Conservation (phyloP, 2,797 vertebrate genomes). For the Octomys mimax region DNA sequence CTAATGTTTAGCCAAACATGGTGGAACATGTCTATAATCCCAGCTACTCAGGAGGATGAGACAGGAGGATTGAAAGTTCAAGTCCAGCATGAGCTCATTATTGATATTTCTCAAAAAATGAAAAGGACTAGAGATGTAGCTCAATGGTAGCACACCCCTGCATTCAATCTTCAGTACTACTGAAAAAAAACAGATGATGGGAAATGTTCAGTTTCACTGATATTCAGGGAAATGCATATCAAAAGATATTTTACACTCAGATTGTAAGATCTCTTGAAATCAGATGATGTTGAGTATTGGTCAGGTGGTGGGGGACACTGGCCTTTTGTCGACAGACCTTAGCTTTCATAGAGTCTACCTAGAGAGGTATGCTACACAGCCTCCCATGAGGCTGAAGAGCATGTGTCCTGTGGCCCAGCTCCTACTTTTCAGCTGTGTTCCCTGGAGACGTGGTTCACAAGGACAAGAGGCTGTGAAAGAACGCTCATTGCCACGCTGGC, state of each 20-base stretch:
- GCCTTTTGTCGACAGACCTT: neutral
- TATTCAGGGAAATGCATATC: conserved; percentile 45
- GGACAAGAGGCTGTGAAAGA: neutral
- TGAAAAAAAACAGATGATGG: neutral
- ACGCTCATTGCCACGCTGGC: neutral
- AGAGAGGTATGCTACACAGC: no score
- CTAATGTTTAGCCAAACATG: neutral
- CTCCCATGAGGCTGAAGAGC: neutral
- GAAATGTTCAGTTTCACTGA: neutral
- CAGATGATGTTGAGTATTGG: neutral
- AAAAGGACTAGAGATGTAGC: neutral
- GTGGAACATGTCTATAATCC: neutral
- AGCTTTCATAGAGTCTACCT: neutral
- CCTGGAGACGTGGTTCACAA: neutral
- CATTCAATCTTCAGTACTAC: neutral
- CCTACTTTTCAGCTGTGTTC: neutral
- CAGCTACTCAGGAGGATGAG: neutral
- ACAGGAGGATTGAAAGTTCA: neutral
- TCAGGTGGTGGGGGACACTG: neutral
- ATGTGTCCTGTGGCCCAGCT: neutral
- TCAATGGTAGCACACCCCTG: neutral
- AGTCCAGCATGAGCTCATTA: neutral
- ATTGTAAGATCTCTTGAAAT: neutral
- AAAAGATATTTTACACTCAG: conserved; percentile 9
- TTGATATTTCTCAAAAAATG: neutral